Evolutionary conservation across 2,888 invertebrate species (phyloP).

Genomic region (Melipona beecheii): DNA sequence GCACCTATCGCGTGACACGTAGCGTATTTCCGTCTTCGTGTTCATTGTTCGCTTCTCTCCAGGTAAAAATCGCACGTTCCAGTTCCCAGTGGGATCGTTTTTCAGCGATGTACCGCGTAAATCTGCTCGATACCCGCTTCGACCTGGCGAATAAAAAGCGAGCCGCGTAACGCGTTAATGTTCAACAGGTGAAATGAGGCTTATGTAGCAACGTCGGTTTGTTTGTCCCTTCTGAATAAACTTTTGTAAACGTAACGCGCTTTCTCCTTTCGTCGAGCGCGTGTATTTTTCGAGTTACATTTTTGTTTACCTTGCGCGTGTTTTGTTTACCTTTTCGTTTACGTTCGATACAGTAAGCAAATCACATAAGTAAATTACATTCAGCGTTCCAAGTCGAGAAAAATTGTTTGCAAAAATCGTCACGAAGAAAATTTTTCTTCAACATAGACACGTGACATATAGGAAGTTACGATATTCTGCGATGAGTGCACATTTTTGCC

Average conservation of each 20-base stretch:
- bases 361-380: no score
- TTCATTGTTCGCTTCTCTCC: neutral
- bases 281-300: neutral
- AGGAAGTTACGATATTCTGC: no score
- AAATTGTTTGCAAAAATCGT: no score
- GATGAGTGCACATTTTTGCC: no score
- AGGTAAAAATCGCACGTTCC: neutral
- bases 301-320: neutral
- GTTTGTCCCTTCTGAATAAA: neutral
- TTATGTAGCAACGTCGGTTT: neutral
- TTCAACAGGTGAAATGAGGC: conserved; percentile 4
- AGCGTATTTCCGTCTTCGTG: neutral
- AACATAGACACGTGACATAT: no score
- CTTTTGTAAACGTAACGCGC: neutral
- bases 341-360: no score
- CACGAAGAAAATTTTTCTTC: no score
- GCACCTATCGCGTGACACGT: no score
- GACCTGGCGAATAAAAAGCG: neutral
- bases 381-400: no score
- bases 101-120: neutral
- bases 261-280: neutral
- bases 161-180: neutral
- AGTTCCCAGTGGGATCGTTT: neutral
- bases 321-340: no score
- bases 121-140: neutral